Evolutionary conservation across 2,888 invertebrate species (phyloP).

Genomic region (Dryomyza anilis): DNA sequence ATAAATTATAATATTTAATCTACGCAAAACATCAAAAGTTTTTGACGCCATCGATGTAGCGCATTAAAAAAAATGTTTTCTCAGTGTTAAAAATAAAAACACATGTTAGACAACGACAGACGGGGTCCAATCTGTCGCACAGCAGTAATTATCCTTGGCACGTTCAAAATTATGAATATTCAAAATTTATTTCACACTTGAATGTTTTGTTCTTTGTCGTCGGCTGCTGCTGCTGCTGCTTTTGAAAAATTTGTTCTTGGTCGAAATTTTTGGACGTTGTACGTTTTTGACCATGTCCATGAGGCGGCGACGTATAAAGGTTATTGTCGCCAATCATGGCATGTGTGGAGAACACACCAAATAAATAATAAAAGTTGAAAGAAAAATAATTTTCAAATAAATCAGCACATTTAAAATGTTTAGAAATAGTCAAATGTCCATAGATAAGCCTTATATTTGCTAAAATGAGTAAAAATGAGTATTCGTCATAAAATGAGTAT

Average conservation of each 20-base stretch:
- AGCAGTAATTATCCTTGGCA: slow-evolving; percentile 1
- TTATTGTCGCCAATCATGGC: background rate
- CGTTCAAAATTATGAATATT: background rate
- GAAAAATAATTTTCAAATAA: background rate
- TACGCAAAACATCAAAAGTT: too few relatives aligned
- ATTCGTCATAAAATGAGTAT: background rate
- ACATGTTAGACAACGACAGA: background rate
- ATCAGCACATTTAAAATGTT: too few relatives aligned
- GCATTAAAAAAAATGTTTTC: background rate
- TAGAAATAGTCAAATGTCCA: too few relatives aligned
- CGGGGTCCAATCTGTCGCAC: background rate
- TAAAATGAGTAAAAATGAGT: background rate
- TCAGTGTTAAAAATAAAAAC: background rate
- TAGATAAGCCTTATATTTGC: too few relatives aligned
- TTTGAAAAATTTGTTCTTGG: background rate
- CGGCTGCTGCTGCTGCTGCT: background rate
- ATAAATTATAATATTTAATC: too few relatives aligned
- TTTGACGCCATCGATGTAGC: too few relatives aligned
- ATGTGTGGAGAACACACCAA: background rate
- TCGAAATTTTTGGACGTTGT: background rate
- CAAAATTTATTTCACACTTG: slow-evolving; percentile 6
- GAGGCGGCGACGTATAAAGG: background rate
- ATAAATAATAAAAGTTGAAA: background rate
- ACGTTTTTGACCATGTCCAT: slow-evolving; percentile 6
- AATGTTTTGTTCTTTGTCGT: background rate